Conservation (phyloP, 1,140 invertebrate genomes). For the Piezodorus guildinii region DNA sequence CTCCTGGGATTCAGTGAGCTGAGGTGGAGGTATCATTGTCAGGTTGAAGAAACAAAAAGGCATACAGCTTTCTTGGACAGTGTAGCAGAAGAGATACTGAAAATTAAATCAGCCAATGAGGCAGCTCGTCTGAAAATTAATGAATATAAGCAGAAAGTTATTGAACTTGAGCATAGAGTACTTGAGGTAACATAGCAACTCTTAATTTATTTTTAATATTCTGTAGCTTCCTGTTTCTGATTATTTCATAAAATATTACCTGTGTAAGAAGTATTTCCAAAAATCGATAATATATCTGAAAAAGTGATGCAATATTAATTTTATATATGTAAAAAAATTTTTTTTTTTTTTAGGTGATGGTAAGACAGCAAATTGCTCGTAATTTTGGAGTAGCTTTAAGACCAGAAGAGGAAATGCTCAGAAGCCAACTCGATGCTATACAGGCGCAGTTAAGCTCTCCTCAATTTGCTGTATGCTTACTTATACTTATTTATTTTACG, state of each 20-base stretch:
- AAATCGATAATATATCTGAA: too few species aligned
- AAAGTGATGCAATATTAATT: too few species aligned
- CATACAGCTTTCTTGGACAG: constrained; percentile 62
- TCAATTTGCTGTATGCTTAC: constrained; percentile 64
- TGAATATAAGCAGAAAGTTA: constrained; percentile 59
- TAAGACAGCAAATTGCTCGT: constrained; percentile 72
- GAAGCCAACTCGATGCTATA: constrained; percentile 72
- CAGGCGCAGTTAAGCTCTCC: constrained; percentile 77
- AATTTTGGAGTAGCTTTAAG: constrained; percentile 75
- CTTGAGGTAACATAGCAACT: constrained; percentile 44
- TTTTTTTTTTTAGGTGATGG: constrained; percentile 51
- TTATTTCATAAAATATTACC: too few species aligned
- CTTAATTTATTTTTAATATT: too few species aligned
- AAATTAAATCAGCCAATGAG: constrained; percentile 58
- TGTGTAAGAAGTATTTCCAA: too few species aligned
- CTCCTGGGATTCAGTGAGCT: constrained; percentile 82
- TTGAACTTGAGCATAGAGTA: constrained; percentile 64
- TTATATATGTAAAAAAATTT: too few species aligned
- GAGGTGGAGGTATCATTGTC: constrained; percentile 69
- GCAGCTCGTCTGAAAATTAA: constrained; percentile 56
- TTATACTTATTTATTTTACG: too few species aligned
- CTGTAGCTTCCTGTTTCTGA: too few species aligned
- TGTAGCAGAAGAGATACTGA: constrained; percentile 61
- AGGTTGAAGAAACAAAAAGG: constrained; percentile 66
- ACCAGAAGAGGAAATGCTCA: constrained; percentile 77